phyloP scores from a whole-genome alignment of 30 jellyfish, hydroid and myxozoan species.

The Pseudorhiza aurosa region DNA sequence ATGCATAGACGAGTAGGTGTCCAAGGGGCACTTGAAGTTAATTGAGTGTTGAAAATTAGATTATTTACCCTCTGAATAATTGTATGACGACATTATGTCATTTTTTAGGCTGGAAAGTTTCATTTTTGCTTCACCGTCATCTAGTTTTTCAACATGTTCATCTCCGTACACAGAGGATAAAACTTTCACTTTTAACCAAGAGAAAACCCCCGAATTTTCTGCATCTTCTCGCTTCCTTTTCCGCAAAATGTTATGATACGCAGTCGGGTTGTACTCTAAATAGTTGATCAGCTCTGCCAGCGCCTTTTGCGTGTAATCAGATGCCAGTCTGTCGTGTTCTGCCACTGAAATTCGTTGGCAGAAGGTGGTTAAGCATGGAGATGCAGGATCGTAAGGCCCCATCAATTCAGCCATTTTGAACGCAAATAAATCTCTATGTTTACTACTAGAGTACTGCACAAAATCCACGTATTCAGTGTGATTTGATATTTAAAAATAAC shows the following conservation, averaged over 20 bases:
- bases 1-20: no score
- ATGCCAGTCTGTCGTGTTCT: slow-evolving; percentile 72
- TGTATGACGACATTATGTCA: slow-evolving; percentile 58
- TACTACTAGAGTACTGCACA: no score
- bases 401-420: slow-evolving; percentile 83
- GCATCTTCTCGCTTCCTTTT: slow-evolving; percentile 85
- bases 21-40: no score
- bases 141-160: slow-evolving; percentile 46
- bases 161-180: slow-evolving; percentile 61
- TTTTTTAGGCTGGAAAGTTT: slow-evolving; percentile 52
- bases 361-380: slow-evolving; percentile 84
- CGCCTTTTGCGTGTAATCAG: slow-evolving; percentile 69
- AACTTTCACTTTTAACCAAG: slow-evolving; percentile 73
- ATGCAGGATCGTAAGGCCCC: slow-evolving; percentile 86
- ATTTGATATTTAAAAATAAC: no score
- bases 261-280: slow-evolving; percentile 89
- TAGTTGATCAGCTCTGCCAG: slow-evolving; percentile 70
- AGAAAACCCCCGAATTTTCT: slow-evolving; percentile 65
- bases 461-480: no score
- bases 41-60: no score
- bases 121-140: slow-evolving; percentile 42
- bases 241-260: slow-evolving; percentile 70
- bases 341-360: slow-evolving; percentile 68
- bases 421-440: no score
- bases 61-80: slow-evolving; percentile 78